Percentiles rank a stretch among this genome's conserved stretches.
Conservation (phyloP, 2,888 invertebrate genomes). For the Microdon myrmicae region DNA sequence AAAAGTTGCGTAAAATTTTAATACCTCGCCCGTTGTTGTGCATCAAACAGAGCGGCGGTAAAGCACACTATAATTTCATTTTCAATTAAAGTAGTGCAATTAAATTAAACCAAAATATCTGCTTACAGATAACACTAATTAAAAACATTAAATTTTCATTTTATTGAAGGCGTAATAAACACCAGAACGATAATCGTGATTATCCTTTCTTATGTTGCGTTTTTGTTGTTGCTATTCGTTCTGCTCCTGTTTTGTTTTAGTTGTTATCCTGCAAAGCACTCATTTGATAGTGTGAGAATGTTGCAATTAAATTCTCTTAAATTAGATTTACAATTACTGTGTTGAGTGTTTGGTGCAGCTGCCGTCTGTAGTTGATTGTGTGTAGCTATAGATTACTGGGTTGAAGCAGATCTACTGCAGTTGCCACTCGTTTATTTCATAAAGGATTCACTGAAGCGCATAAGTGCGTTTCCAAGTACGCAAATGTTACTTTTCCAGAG, state of each 20-base stretch:
- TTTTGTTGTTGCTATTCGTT: no score
- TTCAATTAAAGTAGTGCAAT: no score
- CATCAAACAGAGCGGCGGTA: no score
- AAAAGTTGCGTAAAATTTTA: no score
- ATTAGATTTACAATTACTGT: conserved; percentile 19
- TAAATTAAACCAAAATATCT: conserved; percentile 17
- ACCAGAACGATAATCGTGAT: no score
- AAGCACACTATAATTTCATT: no score
- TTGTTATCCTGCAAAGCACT: neutral
- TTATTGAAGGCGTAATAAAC: neutral
- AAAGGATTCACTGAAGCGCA: conserved; percentile 18
- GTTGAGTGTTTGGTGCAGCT: conserved; percentile 6
- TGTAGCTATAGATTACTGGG: conserved; percentile 11
- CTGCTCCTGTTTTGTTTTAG: no score
- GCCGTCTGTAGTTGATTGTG: conserved; percentile 13
- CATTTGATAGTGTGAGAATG: neutral
- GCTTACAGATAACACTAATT: neutral
- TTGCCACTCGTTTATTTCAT: conserved; percentile 19
- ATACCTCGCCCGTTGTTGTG: no score
- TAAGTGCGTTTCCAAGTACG: conserved; percentile 20
- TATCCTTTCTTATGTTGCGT: no score
- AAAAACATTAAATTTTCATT: neutral
- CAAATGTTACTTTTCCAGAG: neutral
- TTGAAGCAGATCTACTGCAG: conserved; percentile 19
- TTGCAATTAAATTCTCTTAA: conserved; percentile 11